Base-by-base conservation (phyloP, 2,113 vertebrate genomes). In the Eleginops maclovinus region DNA sequence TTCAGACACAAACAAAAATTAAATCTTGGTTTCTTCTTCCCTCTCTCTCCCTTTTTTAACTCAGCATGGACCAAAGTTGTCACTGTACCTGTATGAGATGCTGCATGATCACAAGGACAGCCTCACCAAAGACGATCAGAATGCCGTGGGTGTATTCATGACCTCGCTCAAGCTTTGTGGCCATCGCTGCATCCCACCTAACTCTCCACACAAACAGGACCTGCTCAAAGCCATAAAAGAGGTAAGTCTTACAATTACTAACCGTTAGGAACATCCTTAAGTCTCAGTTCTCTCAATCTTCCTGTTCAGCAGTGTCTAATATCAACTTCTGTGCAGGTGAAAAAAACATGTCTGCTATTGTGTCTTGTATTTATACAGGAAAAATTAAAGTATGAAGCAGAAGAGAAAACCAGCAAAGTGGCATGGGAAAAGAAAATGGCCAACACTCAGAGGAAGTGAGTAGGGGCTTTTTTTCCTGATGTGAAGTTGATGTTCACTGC, bases 41-140 rank as follows among this genome's bases (percentile, higher is more conserved):
- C 64, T 47, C 14, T 10, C 4, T 28, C 8, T 58, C 36, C 65
- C 2, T 9, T 7, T 66, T 7, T 26, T 22, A 36, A 8, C 64
- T 24, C 86, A 99, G 98, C 98, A 99, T 44, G 98, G 98, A 46
- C 96, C 97, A 68, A 99, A 99, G 88, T 82, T 99, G 92, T 95
- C 94, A 13, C 93, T 99, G 0, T 98, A 98, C 84, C 94, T 99
- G 49, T 96, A 96, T n/a, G 97, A 99, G 81, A 87, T 99, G 93
- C 92, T 98, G 66, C 95, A 96, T 31, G 94, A 95, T 84, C 96
- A 99, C 90, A 94, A 89, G 1, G 95, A 96, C 66, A 89, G 92
- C 70, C 90, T 99, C 86, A 96, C 91, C 68, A 94, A 94, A 87
- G 96, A 97, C 24, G 94, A 99, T n/a, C 94, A 95, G 81, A 86